These are phyloP conservation scores for Cricetomys ansorgei DNA, from an alignment of 2,113 vertebrate species.

Conservation along the genomic window DNA sequence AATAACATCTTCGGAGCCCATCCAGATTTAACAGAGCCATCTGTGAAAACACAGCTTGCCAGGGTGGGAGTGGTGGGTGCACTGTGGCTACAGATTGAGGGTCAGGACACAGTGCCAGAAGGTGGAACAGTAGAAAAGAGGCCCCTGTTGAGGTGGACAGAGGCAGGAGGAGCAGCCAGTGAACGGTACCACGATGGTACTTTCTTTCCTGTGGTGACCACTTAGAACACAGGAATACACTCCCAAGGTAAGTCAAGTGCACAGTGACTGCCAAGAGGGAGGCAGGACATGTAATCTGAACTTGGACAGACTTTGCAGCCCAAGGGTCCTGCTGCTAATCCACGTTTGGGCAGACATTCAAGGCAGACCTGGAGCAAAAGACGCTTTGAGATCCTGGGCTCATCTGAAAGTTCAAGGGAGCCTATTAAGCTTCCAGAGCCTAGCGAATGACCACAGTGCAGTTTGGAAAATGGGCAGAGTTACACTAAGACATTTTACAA, in stretches of 20 bases:
- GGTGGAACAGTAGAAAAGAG: not conserved
- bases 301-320: not conserved
- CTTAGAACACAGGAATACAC: not conserved
- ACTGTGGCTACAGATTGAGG: conserved; percentile 30
- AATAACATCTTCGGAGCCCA: conserved; percentile 65
- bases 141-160: not conserved
- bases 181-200: not conserved
- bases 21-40: conserved; percentile 73
- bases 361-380: not conserved
- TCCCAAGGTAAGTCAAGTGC: not conserved
- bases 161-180: not conserved
- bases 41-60: conserved; percentile 59
- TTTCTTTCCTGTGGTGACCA: not conserved
- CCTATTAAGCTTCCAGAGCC: no score
- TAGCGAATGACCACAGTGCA: not conserved
- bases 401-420: not conserved
- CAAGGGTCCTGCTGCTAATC: conserved; percentile 13
- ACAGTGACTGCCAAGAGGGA: not conserved
- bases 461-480: not conserved
- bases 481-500: not conserved
- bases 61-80: conserved; percentile 41
- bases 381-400: not conserved
- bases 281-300: not conserved
- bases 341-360: conserved; percentile 4
- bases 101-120: conserved; percentile 35